Percentiles rank a stretch among this genome's conserved stretches.
Conservation (phyloP, 2,888 invertebrate species). For the Quadroppia sp. region DNA sequence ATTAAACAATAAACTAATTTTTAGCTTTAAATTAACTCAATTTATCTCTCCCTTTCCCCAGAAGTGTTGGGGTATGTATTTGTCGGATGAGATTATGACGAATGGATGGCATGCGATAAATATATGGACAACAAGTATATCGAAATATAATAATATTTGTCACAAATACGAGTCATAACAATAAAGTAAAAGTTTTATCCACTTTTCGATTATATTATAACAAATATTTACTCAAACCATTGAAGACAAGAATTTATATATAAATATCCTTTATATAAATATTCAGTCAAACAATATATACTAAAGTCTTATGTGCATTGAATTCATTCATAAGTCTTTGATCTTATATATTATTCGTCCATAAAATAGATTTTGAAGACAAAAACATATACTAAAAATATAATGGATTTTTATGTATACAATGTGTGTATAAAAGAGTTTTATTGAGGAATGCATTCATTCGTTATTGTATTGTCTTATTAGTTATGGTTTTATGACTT, state of each 20-base stretch:
- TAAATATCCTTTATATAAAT: neutral
- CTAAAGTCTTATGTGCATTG: no score
- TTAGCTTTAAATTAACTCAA: neutral
- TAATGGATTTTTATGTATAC: neutral
- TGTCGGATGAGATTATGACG: no score
- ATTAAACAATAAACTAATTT: neutral
- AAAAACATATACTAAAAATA: neutral
- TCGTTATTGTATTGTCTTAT: slow-evolving; percentile 29
- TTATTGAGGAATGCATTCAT: neutral
- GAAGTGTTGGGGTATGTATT: no score
- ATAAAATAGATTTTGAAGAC: neutral
- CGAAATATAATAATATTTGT: no score
- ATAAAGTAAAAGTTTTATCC: no score
- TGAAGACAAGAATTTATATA: neutral
- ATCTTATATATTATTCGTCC: neutral
- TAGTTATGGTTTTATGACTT: slow-evolving; percentile 36
- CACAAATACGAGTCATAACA: no score
- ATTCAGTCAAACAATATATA: no score
- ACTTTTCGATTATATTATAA: no score
- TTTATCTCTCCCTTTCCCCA: neutral
- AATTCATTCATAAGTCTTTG: neutral
- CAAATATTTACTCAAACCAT: slow-evolving; percentile 18
- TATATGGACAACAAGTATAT: no score
- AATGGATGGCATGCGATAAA: no score
- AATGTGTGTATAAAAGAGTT: slow-evolving; percentile 2